A percentile compares a stretch with the other conserved stretches of the same genome.
These are phyloP conservation scores for Anarrhichthys ocellatus DNA, from an alignment of 2,113 vertebrate species.

Conservation along the genomic window DNA sequence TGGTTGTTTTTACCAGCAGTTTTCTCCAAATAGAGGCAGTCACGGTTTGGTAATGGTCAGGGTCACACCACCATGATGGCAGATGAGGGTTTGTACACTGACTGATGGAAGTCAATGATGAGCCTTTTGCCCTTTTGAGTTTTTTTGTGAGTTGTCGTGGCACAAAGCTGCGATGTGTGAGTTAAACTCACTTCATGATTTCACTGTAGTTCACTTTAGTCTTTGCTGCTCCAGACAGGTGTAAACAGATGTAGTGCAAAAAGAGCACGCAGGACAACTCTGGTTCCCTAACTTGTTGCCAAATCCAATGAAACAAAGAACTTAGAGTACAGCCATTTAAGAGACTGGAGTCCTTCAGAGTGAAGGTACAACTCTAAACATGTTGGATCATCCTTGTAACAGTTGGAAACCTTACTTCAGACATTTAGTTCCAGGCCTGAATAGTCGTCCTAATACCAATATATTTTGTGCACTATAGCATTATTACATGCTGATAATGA, in stretches of 20 bases:
- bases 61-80: background rate
- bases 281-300: too few species aligned
- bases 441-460: slow-evolving; percentile 5
- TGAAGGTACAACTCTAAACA: too few species aligned
- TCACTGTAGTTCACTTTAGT: background rate
- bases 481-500: too few species aligned
- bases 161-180: background rate
- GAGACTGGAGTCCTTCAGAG: too few species aligned
- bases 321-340: too few species aligned
- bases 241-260: too few species aligned
- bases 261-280: too few species aligned
- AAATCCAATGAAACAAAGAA: too few species aligned
- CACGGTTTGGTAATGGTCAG: background rate
- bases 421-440: background rate
- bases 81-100: background rate
- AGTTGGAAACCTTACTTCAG: background rate
- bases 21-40: slow-evolving; percentile 1
- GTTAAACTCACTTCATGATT: background rate
- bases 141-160: background rate
- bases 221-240: background rate
- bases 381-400: too few species aligned
- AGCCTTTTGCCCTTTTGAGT: background rate
- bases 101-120: background rate
- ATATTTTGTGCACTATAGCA: background rate
- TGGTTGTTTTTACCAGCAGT: slow-evolving; percentile 6